Percentiles rank a stretch among this genome's conserved stretches.
Evolutionary conservation across 2,797 vertebrate genomes (phyloP).

Genomic region (Eutrigla gurnardus): DNA sequence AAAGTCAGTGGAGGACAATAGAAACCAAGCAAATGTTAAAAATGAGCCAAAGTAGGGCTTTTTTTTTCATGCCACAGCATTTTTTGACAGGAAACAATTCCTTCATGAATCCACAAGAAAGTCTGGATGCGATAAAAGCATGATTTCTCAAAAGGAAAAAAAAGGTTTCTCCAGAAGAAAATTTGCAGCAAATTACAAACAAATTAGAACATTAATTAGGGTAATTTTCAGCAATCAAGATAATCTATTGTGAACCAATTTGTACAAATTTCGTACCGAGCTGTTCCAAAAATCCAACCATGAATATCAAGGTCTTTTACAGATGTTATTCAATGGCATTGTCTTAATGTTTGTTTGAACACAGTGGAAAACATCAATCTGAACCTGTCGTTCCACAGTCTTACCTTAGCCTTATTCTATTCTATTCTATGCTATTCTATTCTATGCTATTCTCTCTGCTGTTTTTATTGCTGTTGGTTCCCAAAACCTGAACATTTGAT

Average conservation of each 20-base stretch:
- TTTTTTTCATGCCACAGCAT: constrained; percentile 21
- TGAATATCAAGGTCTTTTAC: neutral
- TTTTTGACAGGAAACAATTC: neutral
- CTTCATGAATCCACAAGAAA: neutral
- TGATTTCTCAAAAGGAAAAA: neutral
- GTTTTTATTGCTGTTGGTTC: no score
- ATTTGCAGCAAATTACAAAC: constrained; percentile 4
- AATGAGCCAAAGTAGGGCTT: constrained; percentile 52
- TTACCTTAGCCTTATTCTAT: no score
- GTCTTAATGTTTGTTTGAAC: no score
- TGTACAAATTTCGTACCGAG: neutral
- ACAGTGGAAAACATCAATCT: no score
- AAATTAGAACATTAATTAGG: neutral
- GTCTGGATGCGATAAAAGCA: neutral
- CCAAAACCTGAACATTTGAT: no score
- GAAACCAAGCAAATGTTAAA: constrained; percentile 70
- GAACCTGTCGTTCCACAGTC: no score
- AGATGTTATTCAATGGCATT: neutral
- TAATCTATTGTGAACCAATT: neutral
- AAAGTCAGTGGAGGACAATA: constrained; percentile 83
- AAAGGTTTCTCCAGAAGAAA: neutral
- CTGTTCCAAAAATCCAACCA: constrained; percentile 3
- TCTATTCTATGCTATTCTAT: no score
- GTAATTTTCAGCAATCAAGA: neutral
- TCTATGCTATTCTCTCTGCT: no score